phyloP scores from a whole-genome alignment of 2,797 vertebrate species.

The Myoxocephalus aenaeus region DNA sequence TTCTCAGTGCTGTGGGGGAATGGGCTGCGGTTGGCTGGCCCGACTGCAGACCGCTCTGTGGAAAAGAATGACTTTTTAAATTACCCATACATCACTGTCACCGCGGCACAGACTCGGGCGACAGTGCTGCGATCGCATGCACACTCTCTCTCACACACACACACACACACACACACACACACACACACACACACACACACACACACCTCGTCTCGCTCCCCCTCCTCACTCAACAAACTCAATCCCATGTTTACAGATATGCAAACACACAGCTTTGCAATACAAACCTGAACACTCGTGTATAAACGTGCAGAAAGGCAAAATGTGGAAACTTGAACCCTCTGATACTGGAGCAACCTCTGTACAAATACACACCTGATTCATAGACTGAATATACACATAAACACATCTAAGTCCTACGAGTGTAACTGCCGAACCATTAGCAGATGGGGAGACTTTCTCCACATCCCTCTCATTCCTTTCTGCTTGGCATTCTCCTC shows the following conservation, averaged over 20 bases:
- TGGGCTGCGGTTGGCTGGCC: conserved; percentile 81
- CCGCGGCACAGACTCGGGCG: conserved; percentile 51
- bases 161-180: conserved; percentile 8
- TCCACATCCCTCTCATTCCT: conserved; percentile 3
- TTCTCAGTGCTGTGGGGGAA: conserved; percentile 74
- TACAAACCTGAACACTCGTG: conserved; percentile 13
- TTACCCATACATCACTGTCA: conserved; percentile 87
- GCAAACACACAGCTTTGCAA: conserved; percentile 30
- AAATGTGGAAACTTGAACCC: not conserved
- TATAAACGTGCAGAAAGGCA: not conserved
- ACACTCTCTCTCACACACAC: conserved; percentile 16
- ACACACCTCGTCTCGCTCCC: conserved; percentile 1
- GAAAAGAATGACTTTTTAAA: conserved; percentile 87
- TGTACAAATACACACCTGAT: not conserved
- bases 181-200: conserved; percentile 11
- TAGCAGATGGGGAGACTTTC: conserved; percentile 12
- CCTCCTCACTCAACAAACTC: conserved; percentile 21
- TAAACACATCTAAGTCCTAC: not conserved
- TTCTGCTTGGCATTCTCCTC: conserved; percentile 12
- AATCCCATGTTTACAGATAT: conserved; percentile 39
- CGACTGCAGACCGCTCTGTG: conserved; percentile 81
- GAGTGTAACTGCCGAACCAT: not conserved
- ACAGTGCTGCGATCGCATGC: conserved; percentile 45
- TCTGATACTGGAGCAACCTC: not conserved
- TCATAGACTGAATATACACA: not conserved